Conservation (phyloP, 2,113 vertebrate species). For the Condylura cristata region DNA sequence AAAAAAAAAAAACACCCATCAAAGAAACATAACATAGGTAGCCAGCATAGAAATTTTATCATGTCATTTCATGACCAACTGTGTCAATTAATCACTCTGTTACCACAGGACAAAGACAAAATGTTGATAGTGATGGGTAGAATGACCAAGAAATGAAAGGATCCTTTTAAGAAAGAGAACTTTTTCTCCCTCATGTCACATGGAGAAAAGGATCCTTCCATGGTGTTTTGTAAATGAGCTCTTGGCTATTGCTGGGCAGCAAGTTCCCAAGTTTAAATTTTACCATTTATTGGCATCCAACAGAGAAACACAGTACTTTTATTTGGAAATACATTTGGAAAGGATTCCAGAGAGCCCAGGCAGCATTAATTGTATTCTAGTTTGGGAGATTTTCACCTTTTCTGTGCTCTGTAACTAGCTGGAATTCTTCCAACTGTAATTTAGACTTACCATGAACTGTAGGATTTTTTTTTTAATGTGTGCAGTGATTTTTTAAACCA, state of each 20-base stretch:
- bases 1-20: not conserved
- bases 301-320: slow-evolving; percentile 79
- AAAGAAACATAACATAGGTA: not conserved
- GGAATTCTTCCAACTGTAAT: slow-evolving; percentile 76
- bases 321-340: slow-evolving; percentile 84
- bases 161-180: slow-evolving; percentile 53
- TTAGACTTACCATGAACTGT: slow-evolving; percentile 69
- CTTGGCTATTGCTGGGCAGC: slow-evolving; percentile 74
- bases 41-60: not conserved
- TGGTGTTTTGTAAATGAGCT: slow-evolving; percentile 74
- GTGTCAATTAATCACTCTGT: not conserved
- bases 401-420: slow-evolving; percentile 74
- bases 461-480: slow-evolving; percentile 18
- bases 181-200: slow-evolving; percentile 8
- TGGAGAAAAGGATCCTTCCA: not conserved
- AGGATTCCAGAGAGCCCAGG: slow-evolving; percentile 76
- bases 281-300: slow-evolving; percentile 80
- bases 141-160: slow-evolving; percentile 2
- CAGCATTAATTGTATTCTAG: slow-evolving; percentile 79
- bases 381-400: slow-evolving; percentile 84
- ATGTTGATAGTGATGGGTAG: not conserved
- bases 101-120: slow-evolving; percentile 9
- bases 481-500: slow-evolving; percentile 55
- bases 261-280: slow-evolving; percentile 78
- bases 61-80: not conserved